Evolutionary conservation across 2,113 vertebrate genomes (phyloP).

Genomic region (Caranx ignobilis): DNA sequence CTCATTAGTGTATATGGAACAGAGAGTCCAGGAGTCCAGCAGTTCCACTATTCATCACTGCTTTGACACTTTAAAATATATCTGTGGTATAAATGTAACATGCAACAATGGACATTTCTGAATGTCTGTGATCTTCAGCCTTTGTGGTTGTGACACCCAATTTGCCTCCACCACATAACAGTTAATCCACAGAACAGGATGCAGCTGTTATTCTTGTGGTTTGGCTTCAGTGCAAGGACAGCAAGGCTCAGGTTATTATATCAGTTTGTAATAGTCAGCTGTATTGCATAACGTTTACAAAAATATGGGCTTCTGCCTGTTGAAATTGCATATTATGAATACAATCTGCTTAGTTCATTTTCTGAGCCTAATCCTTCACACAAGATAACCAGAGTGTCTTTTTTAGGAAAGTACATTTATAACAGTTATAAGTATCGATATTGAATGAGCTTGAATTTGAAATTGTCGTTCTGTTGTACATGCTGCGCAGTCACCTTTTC

Average conservation of each 20-base stretch:
- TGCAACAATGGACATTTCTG: background rate
- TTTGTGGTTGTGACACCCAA: background rate
- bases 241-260: background rate
- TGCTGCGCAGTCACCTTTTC: no score
- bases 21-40: no score
- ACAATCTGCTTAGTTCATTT: background rate
- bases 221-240: background rate
- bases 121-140: background rate
- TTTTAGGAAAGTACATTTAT: background rate
- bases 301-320: background rate
- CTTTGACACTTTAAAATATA: background rate
- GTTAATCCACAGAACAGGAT: conserved; percentile 7
- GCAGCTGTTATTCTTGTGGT: background rate
- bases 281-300: background rate
- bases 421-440: no score
- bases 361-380: background rate
- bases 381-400: background rate
- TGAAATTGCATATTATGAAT: background rate
- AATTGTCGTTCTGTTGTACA: background rate
- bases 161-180: background rate
- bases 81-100: background rate
- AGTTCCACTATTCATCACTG: background rate
- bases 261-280: background rate
- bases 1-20: background rate
- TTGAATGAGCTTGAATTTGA: background rate